A percentile compares a stretch with the other conserved stretches of the same genome.
Evolutionary conservation across 1,140 invertebrate genomes (phyloP).

Genomic region (Mercenaria mercenaria): DNA sequence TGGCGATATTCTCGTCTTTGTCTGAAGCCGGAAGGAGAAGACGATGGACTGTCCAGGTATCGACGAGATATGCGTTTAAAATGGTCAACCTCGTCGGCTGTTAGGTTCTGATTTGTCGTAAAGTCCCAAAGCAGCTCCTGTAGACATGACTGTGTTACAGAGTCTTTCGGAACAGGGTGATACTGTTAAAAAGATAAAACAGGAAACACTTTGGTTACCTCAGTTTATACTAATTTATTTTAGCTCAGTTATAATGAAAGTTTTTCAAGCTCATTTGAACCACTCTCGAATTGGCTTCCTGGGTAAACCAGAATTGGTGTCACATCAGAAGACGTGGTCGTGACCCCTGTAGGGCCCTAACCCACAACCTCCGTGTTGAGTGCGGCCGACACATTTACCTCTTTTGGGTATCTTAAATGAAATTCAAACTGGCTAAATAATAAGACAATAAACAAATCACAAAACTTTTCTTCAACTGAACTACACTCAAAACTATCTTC

Average conservation of each 20-base stretch:
- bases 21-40: slow-evolving; percentile 38
- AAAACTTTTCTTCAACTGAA: no score
- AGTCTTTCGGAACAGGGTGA: slow-evolving; percentile 14
- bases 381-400: no score
- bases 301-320: not conserved
- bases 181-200: not conserved
- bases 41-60: not conserved
- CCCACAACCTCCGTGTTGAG: not conserved
- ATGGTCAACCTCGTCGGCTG: not conserved
- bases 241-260: not conserved
- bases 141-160: slow-evolving; percentile 11
- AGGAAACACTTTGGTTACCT: not conserved
- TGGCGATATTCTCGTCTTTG: slow-evolving; percentile 69
- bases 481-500: no score
- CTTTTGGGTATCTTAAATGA: no score
- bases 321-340: no score
- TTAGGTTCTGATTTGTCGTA: not conserved
- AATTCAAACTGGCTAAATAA: no score
- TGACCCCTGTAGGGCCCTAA: no score
- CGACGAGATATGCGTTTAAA: not conserved
- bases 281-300: not conserved
- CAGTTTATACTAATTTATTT: not conserved
- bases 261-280: not conserved
- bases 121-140: slow-evolving; percentile 30
- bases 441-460: no score